These are phyloP conservation scores for Dynastes maya DNA, from an alignment of 2,888 invertebrate species.

Conservation along the genomic window DNA sequence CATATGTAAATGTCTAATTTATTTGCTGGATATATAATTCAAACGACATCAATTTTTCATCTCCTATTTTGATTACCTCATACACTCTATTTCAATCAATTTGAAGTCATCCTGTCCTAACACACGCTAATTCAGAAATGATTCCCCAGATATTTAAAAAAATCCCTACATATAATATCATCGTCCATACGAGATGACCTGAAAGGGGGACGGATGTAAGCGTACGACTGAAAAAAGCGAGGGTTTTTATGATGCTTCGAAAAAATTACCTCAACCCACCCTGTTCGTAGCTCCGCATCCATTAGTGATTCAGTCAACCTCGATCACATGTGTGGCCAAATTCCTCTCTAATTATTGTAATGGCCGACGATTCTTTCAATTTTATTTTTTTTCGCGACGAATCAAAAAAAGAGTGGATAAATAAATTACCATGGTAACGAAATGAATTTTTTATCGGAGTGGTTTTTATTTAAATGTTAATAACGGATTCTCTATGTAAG, in stretches of 20 bases:
- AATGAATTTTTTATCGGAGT: constrained; percentile 54
- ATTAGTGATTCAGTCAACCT: constrained; percentile 67
- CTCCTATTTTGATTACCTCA: no score
- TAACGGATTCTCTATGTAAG: no score
- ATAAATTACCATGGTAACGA: no score
- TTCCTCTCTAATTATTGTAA: constrained; percentile 68
- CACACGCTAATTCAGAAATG: no score
- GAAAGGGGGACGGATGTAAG: constrained; percentile 41
- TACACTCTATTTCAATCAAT: no score
- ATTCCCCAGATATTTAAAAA: not conserved
- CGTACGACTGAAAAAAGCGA: constrained; percentile 59
- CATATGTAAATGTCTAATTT: no score
- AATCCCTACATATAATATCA: not conserved
- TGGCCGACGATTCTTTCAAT: constrained; percentile 67
- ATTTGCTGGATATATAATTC: no score
- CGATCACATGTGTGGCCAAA: constrained; percentile 66
- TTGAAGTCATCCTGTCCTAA: no score
- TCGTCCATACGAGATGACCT: not conserved
- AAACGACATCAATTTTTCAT: no score
- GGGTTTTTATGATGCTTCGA: constrained; percentile 60
- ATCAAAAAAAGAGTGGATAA: constrained; percentile 63
- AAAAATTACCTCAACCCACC: constrained; percentile 62
- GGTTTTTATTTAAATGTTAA: no score
- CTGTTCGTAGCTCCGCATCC: constrained; percentile 56
- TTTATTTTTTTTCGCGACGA: constrained; percentile 64